phyloP scores from a whole-genome alignment of 2,888 invertebrate species.

The Callyntrura sp. region DNA sequence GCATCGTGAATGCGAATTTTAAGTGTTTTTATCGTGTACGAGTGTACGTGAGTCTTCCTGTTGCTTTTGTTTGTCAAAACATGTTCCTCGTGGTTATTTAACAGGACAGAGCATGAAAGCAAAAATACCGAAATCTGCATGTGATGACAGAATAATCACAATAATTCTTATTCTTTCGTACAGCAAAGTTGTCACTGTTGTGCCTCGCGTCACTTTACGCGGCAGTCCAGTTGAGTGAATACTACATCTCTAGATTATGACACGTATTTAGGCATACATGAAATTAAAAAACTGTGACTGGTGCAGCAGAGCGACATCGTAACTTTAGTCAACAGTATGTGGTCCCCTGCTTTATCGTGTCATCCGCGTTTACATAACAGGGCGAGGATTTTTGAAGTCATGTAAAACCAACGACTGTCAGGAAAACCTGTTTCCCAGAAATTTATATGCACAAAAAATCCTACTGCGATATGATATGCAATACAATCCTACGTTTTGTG shows the following conservation, averaged over 20 bases:
- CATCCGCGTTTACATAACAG: background rate
- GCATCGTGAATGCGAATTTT: no score
- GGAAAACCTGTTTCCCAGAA: background rate
- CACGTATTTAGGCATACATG: no score
- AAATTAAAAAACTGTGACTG: no score
- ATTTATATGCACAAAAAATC: background rate
- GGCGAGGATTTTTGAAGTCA: background rate
- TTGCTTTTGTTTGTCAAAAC: conserved; percentile 64
- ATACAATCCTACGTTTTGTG: no score
- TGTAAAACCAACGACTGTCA: background rate
- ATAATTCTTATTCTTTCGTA: no score
- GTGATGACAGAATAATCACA: conserved; percentile 35
- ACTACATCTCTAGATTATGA: no score
- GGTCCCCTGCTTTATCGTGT: conserved; percentile 20
- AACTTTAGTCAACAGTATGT: conserved; percentile 43
- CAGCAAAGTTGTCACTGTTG: no score
- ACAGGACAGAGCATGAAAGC: background rate
- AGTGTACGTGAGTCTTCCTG: conserved; percentile 47
- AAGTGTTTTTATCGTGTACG: no score
- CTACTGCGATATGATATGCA: no score
- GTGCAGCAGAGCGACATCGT: background rate
- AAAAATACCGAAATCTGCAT: conserved; percentile 5
- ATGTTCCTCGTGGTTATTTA: conserved; percentile 26
- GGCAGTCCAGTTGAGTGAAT: no score
- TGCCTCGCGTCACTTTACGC: no score